These are phyloP conservation scores for Enteromius treurensis DNA, from an alignment of 2,797 vertebrate genomes.

Conservation along the genomic window DNA sequence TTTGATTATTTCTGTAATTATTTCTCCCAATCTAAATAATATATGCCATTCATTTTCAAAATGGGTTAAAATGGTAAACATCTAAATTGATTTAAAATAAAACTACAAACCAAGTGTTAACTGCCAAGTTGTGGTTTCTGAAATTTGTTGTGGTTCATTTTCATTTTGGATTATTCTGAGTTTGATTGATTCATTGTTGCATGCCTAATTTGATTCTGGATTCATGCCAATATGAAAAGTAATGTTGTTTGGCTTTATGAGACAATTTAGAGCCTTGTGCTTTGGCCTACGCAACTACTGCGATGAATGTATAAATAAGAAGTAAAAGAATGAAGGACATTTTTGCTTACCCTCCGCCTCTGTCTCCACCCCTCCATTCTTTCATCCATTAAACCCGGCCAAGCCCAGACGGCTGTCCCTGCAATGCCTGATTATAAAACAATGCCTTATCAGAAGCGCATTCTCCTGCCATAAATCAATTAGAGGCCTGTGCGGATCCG, in stretches of 20 bases:
- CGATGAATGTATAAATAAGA: conserved; percentile 70
- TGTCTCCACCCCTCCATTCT: conserved; percentile 45
- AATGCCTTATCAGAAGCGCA: conserved; percentile 80
- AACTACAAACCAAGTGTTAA: background rate
- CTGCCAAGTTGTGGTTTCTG: background rate
- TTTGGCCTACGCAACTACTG: conserved; percentile 40
- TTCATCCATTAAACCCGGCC: conserved; percentile 79
- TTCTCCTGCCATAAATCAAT: conserved; percentile 83
- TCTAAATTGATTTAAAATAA: background rate
- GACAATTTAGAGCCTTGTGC: conserved; percentile 16
- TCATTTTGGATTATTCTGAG: background rate
- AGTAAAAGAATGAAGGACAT: conserved; percentile 65
- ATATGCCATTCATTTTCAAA: background rate
- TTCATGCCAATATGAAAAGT: conserved; percentile 15
- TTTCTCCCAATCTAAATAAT: background rate
- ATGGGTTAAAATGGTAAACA: background rate
- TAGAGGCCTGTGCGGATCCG: conserved; percentile 77
- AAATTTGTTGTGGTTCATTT: background rate
- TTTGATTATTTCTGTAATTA: background rate
- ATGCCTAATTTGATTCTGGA: background rate
- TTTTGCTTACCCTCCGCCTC: conserved; percentile 39
- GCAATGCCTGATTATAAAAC: conserved; percentile 75
- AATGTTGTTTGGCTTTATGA: conserved; percentile 6
- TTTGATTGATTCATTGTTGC: background rate
- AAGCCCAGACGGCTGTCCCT: conserved; percentile 75